Conservation (phyloP, 2,797 vertebrate species). For the Hoplostethus atlanticus region DNA sequence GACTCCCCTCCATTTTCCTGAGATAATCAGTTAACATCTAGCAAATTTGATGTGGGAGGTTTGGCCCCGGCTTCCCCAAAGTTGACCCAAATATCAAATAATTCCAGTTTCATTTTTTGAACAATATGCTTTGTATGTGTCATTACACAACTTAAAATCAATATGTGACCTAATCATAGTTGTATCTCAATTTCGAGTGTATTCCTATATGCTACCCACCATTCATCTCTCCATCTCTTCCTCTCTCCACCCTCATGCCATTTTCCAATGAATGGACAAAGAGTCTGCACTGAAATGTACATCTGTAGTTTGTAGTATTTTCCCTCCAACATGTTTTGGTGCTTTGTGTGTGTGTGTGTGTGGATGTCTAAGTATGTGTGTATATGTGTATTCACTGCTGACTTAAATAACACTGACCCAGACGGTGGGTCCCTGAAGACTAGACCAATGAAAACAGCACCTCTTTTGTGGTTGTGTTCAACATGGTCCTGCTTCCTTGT, state of each 20-base stretch:
- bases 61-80: neutral
- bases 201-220: neutral
- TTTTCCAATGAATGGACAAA: conserved; percentile 24
- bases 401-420: conserved; percentile 70
- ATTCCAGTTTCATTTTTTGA: neutral
- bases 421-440: conserved; percentile 60
- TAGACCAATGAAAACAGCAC: conserved; percentile 64
- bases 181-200: neutral
- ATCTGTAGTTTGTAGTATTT: neutral
- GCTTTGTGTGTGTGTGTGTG: neutral
- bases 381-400: conserved; percentile 46
- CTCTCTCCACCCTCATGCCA: neutral
- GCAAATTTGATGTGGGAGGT: neutral
- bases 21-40: neutral
- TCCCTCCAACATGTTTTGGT: neutral
- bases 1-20: neutral
- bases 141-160: neutral
- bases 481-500: conserved; percentile 48
- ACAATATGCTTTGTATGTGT: neutral
- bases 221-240: conserved; percentile 4
- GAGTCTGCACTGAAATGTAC: conserved; percentile 11
- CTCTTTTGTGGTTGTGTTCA: conserved; percentile 58
- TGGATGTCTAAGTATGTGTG: neutral
- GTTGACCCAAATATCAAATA: neutral
- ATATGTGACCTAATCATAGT: neutral